A percentile compares a stretch with the other conserved stretches of the same genome.
Conservation (phyloP, 2,888 invertebrate species). For the Clunio marinus region DNA sequence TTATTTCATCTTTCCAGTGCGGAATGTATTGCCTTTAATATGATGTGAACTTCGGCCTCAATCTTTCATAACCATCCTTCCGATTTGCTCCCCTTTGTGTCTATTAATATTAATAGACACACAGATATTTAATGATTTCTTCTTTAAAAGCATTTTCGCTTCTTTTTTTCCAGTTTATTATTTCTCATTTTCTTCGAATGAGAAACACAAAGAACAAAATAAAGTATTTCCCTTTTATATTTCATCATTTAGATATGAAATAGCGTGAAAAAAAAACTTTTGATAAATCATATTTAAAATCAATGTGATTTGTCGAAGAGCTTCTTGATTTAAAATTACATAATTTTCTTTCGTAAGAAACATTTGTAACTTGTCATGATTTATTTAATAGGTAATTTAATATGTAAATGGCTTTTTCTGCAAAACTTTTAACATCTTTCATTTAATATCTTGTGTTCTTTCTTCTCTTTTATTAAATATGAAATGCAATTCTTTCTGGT, state of each 20-base stretch:
- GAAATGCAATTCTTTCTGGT: conserved; percentile 36
- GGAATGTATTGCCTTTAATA: conserved; percentile 22
- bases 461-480: conserved; percentile 32
- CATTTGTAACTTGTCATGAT: conserved; percentile 37
- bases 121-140: conserved; percentile 22
- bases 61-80: conserved; percentile 32
- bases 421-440: conserved; percentile 25
- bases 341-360: conserved; percentile 10
- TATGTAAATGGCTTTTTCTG: conserved; percentile 38
- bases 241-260: conserved; percentile 9
- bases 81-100: conserved; percentile 19
- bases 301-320: neutral
- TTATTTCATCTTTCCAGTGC: conserved; percentile 22
- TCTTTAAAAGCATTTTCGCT: conserved; percentile 22
- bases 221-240: neutral
- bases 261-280: neutral
- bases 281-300: conserved; percentile 10
- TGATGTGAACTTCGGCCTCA: conserved; percentile 36
- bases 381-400: conserved; percentile 39
- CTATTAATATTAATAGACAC: conserved; percentile 29
- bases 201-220: neutral
- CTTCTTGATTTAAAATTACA: neutral
- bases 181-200: too few species aligned
- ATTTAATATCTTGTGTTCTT: neutral
- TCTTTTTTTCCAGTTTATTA: too few species aligned